phyloP scores from a whole-genome alignment of 2,113 vertebrate species.

The Rhea pennata region DNA sequence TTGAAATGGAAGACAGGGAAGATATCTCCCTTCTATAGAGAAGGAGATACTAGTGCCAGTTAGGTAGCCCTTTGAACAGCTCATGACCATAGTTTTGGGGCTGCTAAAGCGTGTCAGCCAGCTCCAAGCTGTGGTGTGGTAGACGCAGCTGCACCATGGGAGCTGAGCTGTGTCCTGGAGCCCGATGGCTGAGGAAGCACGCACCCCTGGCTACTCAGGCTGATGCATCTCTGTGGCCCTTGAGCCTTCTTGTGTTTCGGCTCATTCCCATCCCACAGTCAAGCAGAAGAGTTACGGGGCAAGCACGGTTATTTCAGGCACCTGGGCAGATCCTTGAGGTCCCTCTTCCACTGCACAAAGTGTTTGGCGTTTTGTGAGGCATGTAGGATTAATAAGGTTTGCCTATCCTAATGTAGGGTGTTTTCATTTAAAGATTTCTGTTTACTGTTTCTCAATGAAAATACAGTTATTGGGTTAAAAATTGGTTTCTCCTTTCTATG shows the following conservation, averaged over 20 bases:
- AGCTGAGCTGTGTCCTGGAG: neutral
- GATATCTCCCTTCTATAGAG: too few relatives aligned
- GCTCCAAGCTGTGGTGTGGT: neutral
- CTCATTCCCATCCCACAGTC: neutral
- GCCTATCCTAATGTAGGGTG: neutral
- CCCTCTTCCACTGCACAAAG: neutral
- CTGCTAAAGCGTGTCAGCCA: rapidly evolving
- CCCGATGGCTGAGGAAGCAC: rapidly evolving
- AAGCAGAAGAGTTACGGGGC: rapidly evolving
- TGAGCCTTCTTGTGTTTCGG: neutral
- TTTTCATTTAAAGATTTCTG: neutral
- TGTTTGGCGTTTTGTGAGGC: neutral
- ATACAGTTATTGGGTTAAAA: neutral
- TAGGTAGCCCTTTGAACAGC: neutral
- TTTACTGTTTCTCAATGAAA: neutral
- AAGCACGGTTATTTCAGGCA: neutral
- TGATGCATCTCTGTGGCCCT: neutral
- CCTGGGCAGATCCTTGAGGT: neutral
- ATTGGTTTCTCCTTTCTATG: neutral
- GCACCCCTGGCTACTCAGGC: neutral
- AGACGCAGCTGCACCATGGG: neutral
- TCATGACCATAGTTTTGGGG: neutral
- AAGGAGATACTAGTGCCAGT: neutral
- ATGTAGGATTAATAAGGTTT: neutral
- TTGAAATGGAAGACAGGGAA: neutral